Percentiles rank a stretch among this genome's conserved stretches.
phyloP scores from a whole-genome alignment of 1,140 invertebrate species.

The Cryptotermes secundus region DNA sequence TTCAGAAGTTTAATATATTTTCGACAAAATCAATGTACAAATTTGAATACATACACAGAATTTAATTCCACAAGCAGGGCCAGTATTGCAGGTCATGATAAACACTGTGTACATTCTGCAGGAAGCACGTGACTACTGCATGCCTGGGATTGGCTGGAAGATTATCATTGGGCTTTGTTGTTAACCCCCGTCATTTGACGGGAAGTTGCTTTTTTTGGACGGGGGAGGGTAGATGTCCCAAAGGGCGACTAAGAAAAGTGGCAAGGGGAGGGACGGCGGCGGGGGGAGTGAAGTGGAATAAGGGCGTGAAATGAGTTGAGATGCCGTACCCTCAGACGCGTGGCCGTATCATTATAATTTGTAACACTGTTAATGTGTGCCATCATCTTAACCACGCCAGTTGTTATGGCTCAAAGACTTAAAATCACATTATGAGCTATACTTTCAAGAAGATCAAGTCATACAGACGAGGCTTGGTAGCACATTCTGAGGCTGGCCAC shows the following conservation, averaged over 20 bases:
- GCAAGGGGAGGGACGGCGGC: background rate
- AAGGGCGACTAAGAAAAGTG: background rate
- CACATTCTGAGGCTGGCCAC: too few relatives aligned
- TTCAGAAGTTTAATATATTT: too few relatives aligned
- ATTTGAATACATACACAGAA: too few relatives aligned
- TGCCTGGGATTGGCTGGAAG: background rate
- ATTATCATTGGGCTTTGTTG: background rate
- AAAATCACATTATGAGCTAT: too few relatives aligned
- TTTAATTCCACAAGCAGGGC: too few relatives aligned
- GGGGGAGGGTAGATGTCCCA: background rate
- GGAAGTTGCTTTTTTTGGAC: background rate
- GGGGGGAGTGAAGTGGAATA: background rate
- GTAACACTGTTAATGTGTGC: background rate
- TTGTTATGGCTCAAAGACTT: too few relatives aligned
- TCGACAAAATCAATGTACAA: too few relatives aligned
- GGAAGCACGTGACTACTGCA: background rate
- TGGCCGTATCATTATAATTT: background rate
- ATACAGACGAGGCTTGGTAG: too few relatives aligned
- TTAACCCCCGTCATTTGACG: background rate
- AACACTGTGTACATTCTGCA: background rate
- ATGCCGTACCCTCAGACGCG: background rate
- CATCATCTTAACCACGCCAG: too few relatives aligned
- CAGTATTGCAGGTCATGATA: background rate
- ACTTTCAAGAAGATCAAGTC: too few relatives aligned
- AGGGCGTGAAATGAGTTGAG: background rate